phyloP scores from a whole-genome alignment of 2,797 vertebrate genomes.

The Hippoglossus hippoglossus region DNA sequence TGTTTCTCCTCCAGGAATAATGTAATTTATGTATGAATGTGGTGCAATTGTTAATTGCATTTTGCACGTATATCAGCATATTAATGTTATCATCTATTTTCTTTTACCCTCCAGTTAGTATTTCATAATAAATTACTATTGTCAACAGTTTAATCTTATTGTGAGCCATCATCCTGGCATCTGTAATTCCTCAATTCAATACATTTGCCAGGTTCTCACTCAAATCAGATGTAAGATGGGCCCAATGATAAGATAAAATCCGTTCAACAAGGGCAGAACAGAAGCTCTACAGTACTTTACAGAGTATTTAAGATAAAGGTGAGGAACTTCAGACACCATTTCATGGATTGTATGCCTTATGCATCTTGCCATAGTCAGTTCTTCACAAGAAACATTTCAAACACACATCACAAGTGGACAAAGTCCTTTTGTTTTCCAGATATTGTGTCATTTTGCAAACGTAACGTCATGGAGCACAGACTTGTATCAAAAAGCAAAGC shows the following conservation, averaged over 20 bases:
- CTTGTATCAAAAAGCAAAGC: slow-evolving; percentile 62
- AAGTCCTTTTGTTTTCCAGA: slow-evolving; percentile 47
- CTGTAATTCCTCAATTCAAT: slow-evolving; percentile 19
- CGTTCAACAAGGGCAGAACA: slow-evolving; percentile 42
- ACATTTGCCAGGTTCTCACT: slow-evolving; percentile 14
- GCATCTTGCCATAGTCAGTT: slow-evolving; percentile 36
- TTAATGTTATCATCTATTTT: slow-evolving; percentile 21
- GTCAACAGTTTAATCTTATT: slow-evolving; percentile 9
- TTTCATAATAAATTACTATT: slow-evolving; percentile 36
- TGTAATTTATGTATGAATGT: slow-evolving; percentile 32
- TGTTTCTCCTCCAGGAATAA: slow-evolving; percentile 19
- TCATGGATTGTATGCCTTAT: slow-evolving; percentile 34
- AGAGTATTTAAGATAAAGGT: slow-evolving; percentile 49
- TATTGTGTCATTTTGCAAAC: slow-evolving; percentile 59
- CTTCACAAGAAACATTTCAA: slow-evolving; percentile 50
- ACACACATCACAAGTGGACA: slow-evolving; percentile 51
- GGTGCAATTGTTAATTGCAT: slow-evolving; percentile 39
- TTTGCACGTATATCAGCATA: slow-evolving; percentile 37
- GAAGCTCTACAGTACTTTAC: slow-evolving; percentile 46
- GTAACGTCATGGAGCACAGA: slow-evolving; percentile 51
- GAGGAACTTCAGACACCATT: slow-evolving; percentile 41
- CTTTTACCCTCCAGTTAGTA: not conserved
- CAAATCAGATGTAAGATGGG: slow-evolving; percentile 37
- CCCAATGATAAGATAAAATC: slow-evolving; percentile 1
- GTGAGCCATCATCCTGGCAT: slow-evolving; percentile 7